A percentile compares a stretch with the other conserved stretches of the same genome.
Evolutionary conservation across 1,140 invertebrate genomes (phyloP).

Genomic region (Potamilus streckersoni): DNA sequence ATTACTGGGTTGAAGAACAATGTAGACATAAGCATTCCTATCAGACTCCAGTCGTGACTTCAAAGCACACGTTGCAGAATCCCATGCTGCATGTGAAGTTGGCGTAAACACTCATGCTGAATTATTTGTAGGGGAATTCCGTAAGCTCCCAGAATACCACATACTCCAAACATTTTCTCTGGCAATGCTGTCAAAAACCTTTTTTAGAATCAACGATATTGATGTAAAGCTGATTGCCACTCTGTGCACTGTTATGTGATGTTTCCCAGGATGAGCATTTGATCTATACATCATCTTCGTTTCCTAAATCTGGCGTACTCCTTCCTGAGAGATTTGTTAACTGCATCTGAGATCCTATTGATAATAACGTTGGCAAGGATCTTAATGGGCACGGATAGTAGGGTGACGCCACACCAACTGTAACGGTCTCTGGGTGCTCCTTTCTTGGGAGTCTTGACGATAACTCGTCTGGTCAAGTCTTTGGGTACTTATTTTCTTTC

Average conservation of each 20-base stretch:
- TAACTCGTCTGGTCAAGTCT: too few species aligned
- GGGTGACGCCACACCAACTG: conserved; percentile 4
- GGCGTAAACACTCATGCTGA: conserved; percentile 24
- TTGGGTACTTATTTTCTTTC: too few species aligned
- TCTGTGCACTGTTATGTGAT: conserved; percentile 17
- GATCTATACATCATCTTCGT: conserved; percentile 11
- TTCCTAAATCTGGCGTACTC: conserved; percentile 21
- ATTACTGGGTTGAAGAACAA: too few species aligned
- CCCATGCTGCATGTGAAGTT: conserved; percentile 23
- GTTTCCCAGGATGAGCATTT: conserved; percentile 3
- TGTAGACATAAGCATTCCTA: too few species aligned
- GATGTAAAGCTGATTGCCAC: conserved; percentile 13
- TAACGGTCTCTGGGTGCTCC: too few species aligned
- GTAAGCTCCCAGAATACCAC: conserved; percentile 20
- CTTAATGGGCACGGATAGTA: conserved; percentile 15
- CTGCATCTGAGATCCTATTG: not conserved
- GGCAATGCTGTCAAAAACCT: conserved; percentile 17
- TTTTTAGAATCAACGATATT: conserved; percentile 26
- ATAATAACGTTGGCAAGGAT: conserved; percentile 1
- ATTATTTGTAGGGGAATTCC: conserved; percentile 27
- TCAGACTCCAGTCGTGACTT: too few species aligned
- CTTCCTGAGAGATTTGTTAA: conserved; percentile 9
- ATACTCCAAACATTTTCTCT: conserved; percentile 23
- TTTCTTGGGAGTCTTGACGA: too few species aligned
- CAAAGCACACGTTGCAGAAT: too few species aligned